Conservation (phyloP, 2,797 vertebrate species). For the Phalloptychus januarius region DNA sequence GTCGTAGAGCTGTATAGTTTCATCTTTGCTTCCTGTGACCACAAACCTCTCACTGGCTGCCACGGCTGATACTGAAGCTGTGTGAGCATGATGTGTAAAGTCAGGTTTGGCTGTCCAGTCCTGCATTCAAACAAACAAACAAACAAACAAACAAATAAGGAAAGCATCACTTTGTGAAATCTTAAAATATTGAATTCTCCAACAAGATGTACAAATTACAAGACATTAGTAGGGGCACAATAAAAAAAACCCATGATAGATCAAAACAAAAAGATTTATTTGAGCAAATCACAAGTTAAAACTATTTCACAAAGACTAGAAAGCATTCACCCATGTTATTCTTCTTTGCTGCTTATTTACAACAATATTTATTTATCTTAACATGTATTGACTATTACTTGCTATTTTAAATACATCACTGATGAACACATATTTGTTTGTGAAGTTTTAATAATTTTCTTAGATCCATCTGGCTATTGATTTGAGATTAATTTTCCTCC, state of each 20-base stretch:
- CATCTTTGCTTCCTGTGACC: slow-evolving; percentile 95
- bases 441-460: neutral
- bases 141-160: neutral
- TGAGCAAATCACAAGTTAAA: neutral
- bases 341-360: neutral
- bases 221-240: neutral
- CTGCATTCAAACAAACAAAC: slow-evolving; percentile 63
- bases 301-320: neutral
- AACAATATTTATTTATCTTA: neutral
- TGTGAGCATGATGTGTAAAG: slow-evolving; percentile 95
- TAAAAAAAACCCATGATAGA: neutral
- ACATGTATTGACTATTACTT: neutral
- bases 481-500: neutral
- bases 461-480: neutral
- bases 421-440: too few species aligned
- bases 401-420: too few species aligned
- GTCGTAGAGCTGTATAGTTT: slow-evolving; percentile 95
- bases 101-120: slow-evolving; percentile 84
- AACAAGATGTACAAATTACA: neutral
- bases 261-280: neutral
- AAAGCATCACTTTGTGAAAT: neutral
- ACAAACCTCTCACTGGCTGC: slow-evolving; percentile 89
- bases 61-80: slow-evolving; percentile 86
- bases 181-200: neutral
- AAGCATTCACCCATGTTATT: neutral